These are phyloP conservation scores for Vannuccia rotundouncinata DNA, from an alignment of 2,888 invertebrate species.

Conservation along the genomic window DNA sequence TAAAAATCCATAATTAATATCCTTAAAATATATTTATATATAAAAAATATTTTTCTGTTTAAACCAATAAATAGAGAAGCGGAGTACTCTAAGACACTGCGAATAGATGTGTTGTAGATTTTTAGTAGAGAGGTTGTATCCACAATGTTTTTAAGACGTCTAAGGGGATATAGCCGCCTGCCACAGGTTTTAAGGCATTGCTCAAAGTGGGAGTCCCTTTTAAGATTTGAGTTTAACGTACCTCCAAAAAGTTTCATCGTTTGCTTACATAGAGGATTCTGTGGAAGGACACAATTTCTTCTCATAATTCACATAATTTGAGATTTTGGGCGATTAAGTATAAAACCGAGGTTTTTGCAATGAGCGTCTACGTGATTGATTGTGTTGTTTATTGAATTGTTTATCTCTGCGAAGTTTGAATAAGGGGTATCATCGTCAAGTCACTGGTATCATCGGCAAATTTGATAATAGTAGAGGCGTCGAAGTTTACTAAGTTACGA, in stretches of 20 bases:
- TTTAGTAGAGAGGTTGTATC: constrained; percentile 5
- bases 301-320: neutral
- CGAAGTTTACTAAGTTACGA: neutral
- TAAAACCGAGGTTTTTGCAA: neutral
- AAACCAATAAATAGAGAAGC: neutral
- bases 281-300: neutral
- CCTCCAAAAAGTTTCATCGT: neutral
- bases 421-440: neutral
- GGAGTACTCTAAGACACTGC: neutral
- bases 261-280: neutral
- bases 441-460: neutral
- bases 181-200: neutral
- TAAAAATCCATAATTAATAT: too few relatives aligned
- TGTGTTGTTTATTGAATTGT: constrained; percentile 13
- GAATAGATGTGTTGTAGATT: neutral
- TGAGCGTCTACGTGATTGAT: neutral
- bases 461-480: constrained; percentile 2
- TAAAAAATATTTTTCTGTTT: neutral
- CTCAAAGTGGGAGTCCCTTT: constrained; percentile 2
- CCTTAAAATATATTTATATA: too few relatives aligned
- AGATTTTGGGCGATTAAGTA: neutral
- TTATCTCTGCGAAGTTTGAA: constrained; percentile 11
- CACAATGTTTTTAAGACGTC: constrained; percentile 14
- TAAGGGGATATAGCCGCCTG: neutral
- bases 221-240: neutral